These are phyloP conservation scores for Villa cingulata DNA, from an alignment of 2,888 invertebrate genomes.

Conservation along the genomic window DNA sequence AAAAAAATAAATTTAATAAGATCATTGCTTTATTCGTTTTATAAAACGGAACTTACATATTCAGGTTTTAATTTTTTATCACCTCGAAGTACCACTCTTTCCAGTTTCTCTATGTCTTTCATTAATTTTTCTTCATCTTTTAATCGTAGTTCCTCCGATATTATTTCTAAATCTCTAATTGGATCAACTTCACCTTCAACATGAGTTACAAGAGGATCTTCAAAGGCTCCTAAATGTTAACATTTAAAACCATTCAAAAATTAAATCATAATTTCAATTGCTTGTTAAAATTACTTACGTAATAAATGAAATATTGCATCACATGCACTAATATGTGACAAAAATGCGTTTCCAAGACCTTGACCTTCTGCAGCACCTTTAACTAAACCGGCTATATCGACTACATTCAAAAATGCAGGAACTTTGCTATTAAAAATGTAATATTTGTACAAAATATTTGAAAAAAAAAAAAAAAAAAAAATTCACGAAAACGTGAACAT, in stretches of 20 bases:
- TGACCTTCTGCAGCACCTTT: constrained; percentile 97
- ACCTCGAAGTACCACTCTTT: constrained; percentile 61
- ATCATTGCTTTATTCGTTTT: not conserved
- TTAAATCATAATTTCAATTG: constrained; percentile 4
- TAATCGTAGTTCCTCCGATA: constrained; percentile 83
- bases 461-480: too few species aligned
- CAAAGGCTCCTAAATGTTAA: constrained; percentile 95
- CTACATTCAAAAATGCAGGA: constrained; percentile 92
- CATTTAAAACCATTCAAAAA: too few species aligned
- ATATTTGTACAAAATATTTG: too few species aligned
- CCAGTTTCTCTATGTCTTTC: constrained; percentile 72
- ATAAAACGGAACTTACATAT: constrained; percentile 52
- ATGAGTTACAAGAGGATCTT: constrained; percentile 94
- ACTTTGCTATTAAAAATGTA: constrained; percentile 64
- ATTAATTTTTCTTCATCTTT: constrained; percentile 87
- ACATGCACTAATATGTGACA: constrained; percentile 96
- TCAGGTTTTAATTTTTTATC: constrained; percentile 95
- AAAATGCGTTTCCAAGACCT: constrained; percentile 95
- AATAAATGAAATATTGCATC: constrained; percentile 96
- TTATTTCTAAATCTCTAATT: constrained; percentile 90
- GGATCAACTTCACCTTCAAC: constrained; percentile 98
- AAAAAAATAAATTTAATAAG: constrained; percentile 10
- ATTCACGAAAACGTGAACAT: too few species aligned
- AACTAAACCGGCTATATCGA: constrained; percentile 97
- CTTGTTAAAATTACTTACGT: constrained; percentile 52